Evolutionary conservation across 2,888 invertebrate genomes (phyloP).

Genomic region (Dynastes hyllus): DNA sequence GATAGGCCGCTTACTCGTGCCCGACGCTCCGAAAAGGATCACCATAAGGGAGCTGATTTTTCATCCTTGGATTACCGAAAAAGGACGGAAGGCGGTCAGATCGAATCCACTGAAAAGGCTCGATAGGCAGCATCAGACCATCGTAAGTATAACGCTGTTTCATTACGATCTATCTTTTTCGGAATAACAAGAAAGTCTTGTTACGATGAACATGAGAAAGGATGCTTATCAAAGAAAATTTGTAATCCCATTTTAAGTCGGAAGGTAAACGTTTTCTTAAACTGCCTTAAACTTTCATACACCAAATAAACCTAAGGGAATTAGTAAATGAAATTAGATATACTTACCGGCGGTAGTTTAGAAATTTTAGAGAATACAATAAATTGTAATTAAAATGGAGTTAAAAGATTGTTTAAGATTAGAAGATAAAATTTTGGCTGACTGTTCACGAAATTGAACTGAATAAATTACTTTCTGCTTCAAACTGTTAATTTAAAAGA

Average conservation of each 20-base stretch:
- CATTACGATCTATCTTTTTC: conserved; percentile 34
- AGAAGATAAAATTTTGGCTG: no score
- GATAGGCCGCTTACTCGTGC: conserved; percentile 74
- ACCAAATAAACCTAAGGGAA: no score
- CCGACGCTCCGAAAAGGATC: conserved; percentile 74
- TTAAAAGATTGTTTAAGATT: no score
- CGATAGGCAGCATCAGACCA: conserved; percentile 64
- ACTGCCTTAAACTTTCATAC: no score
- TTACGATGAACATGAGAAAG: conserved; percentile 11
- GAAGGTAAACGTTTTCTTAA: conserved; percentile 11
- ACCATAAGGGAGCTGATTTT: conserved; percentile 74
- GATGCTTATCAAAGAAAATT: not conserved
- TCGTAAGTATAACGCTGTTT: conserved; percentile 38
- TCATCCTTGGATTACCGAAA: conserved; percentile 76
- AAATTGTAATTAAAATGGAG: no score
- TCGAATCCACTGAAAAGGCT: conserved; percentile 71
- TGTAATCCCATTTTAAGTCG: not conserved
- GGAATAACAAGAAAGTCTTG: conserved; percentile 25
- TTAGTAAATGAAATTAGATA: no score
- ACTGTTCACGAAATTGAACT: no score
- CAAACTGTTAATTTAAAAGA: no score
- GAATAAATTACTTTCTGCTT: no score
- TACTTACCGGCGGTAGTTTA: no score
- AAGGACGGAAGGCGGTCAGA: conserved; percentile 73
- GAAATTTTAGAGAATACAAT: no score